Evolutionary conservation across 2,888 invertebrate genomes (phyloP).

Genomic region (Maniola hyperantus): DNA sequence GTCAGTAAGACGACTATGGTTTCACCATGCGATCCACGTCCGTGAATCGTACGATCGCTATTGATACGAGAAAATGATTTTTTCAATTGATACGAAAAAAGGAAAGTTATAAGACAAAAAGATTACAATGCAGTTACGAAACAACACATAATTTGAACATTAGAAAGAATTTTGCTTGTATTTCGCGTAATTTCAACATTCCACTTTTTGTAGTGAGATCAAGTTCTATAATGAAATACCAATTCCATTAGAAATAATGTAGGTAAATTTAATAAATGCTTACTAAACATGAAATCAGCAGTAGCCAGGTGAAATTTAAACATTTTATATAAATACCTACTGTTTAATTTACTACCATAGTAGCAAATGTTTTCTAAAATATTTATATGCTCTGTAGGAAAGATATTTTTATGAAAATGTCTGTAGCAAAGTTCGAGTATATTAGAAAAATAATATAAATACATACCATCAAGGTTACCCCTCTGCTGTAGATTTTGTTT

Average conservation of each 20-base stretch:
- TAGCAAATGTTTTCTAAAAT: not conserved
- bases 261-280: slow-evolving; percentile 5
- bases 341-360: not conserved
- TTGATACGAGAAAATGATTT: no score
- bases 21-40: no score
- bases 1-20: no score
- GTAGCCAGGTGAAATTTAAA: not conserved
- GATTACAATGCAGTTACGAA: no score
- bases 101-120: no score
- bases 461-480: not conserved
- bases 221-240: not conserved
- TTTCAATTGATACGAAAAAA: no score
- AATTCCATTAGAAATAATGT: slow-evolving; percentile 6
- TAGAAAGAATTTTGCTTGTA: not conserved
- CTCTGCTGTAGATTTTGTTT: not conserved
- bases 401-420: not conserved
- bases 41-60: no score
- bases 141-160: no score
- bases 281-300: not conserved
- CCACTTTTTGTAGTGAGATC: not conserved
- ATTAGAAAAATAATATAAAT: not conserved
- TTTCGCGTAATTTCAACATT: not conserved
- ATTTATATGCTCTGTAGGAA: no score
- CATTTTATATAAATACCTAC: not conserved
- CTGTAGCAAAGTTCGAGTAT: not conserved